Percentiles rank a stretch among this genome's conserved stretches.
Evolutionary conservation across 2,113 vertebrate species (phyloP).

Genomic region (Aleadryas rufinucha): DNA sequence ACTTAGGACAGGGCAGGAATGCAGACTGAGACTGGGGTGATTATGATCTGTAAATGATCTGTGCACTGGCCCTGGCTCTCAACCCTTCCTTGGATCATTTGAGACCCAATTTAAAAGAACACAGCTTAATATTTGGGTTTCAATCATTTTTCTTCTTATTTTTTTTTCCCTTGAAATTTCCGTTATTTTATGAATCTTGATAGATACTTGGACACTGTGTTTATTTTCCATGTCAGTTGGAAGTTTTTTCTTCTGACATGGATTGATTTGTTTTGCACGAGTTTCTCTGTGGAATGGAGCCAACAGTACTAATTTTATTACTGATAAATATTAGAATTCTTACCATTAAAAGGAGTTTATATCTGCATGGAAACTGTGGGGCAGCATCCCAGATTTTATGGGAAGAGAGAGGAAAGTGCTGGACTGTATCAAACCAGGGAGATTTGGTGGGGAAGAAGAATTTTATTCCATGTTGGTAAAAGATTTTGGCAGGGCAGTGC

Average conservation of each 20-base stretch:
- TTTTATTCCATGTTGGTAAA: not conserved
- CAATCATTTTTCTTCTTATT: not conserved
- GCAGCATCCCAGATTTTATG: not conserved
- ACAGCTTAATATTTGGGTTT: not conserved
- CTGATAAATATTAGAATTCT: not conserved
- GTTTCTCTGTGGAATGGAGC: not conserved
- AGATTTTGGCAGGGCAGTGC: not conserved
- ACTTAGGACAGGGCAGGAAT: conserved; percentile 33
- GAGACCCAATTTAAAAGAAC: not conserved
- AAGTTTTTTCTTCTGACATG: not conserved
- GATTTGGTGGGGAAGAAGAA: not conserved
- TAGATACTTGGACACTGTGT: not conserved
- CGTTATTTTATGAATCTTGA: not conserved
- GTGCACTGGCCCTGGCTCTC: conserved; percentile 17
- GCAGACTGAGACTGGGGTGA: not conserved
- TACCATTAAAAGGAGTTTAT: not conserved
- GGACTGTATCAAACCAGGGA: not conserved
- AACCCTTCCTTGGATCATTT: not conserved
- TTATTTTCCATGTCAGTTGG: not conserved
- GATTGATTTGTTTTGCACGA: conserved; percentile 30
- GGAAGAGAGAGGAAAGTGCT: not conserved
- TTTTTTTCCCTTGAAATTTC: not conserved
- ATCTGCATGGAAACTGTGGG: not conserved
- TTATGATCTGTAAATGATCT: conserved; percentile 26
- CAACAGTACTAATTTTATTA: not conserved